Evolutionary conservation across 2,113 vertebrate genomes (phyloP).

Genomic region (Datnioides undecimradiatus): DNA sequence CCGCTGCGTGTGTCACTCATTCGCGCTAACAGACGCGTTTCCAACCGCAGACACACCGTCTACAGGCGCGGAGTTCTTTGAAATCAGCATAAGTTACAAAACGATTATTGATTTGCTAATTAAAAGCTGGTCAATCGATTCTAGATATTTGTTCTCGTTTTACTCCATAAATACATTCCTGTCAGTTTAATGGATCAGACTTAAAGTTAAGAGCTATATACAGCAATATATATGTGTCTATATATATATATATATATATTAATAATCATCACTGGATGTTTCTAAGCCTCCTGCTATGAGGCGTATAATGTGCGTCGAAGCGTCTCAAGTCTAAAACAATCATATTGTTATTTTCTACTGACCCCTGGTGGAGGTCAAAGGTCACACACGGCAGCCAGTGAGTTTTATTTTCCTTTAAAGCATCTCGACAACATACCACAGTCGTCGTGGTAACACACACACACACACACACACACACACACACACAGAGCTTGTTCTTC

Average conservation of each 20-base stretch:
- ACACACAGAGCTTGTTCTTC: too few species aligned
- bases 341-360: background rate
- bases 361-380: background rate
- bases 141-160: constrained; percentile 13
- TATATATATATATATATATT: too few species aligned
- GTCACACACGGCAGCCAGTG: background rate
- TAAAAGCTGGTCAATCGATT: constrained; percentile 5
- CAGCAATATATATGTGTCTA: constrained; percentile 61
- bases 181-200: constrained; percentile 30
- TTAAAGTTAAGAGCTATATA: constrained; percentile 63
- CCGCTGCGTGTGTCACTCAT: constrained; percentile 1
- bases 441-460: constrained; percentile 18
- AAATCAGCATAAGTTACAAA: constrained; percentile 37
- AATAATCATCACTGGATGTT: constrained; percentile 1
- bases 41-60: constrained; percentile 6
- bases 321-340: constrained; percentile 15
- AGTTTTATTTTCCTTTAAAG: constrained; percentile 8
- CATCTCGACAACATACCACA: background rate
- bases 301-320: constrained; percentile 15
- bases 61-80: constrained; percentile 10
- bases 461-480: too few species aligned
- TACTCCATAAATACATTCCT: constrained; percentile 46
- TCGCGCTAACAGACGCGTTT: background rate
- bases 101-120: background rate
- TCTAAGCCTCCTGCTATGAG: constrained; percentile 30